Conservation (phyloP, 2,888 invertebrate species). For the Drosophila fungiperda region DNA sequence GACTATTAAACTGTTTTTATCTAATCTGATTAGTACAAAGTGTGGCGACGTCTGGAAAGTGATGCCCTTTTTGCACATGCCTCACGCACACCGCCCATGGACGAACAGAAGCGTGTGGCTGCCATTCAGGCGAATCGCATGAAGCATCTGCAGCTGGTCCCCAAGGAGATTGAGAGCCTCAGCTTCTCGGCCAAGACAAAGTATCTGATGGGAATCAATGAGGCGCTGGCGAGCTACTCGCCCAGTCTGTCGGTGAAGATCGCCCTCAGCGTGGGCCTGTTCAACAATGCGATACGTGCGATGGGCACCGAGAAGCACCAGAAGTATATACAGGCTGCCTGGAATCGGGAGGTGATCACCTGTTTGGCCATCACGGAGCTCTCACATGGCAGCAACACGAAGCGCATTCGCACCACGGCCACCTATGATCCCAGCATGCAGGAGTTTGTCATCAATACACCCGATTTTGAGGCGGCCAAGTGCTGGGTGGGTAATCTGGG, state of each 20-base stretch:
- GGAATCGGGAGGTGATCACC: conserved; percentile 90
- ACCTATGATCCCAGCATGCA: conserved; percentile 91
- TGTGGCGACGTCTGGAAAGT: conserved; percentile 91
- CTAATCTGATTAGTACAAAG: conserved; percentile 88
- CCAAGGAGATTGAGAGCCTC: conserved; percentile 87
- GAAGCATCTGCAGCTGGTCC: conserved; percentile 88
- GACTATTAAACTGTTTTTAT: background rate
- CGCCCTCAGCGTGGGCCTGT: conserved; percentile 90
- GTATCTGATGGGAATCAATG: conserved; percentile 91
- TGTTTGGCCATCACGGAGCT: conserved; percentile 97
- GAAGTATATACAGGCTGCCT: conserved; percentile 89
- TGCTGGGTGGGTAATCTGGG: conserved; percentile 98
- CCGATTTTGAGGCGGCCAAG: conserved; percentile 97
- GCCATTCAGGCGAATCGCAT: conserved; percentile 89
- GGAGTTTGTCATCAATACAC: conserved; percentile 95
- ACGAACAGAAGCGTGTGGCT: conserved; percentile 90
- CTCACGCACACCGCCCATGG: conserved; percentile 87
- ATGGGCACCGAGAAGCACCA: conserved; percentile 91
- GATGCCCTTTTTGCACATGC: conserved; percentile 92
- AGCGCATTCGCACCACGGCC: conserved; percentile 95
- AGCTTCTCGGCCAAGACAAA: conserved; percentile 89
- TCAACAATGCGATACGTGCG: conserved; percentile 90
- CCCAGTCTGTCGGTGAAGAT: conserved; percentile 92
- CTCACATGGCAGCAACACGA: conserved; percentile 97
- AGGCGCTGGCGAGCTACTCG: conserved; percentile 89